Evolutionary conservation across 2,888 invertebrate species (phyloP).

Genomic region (Nymphalis urticae): DNA sequence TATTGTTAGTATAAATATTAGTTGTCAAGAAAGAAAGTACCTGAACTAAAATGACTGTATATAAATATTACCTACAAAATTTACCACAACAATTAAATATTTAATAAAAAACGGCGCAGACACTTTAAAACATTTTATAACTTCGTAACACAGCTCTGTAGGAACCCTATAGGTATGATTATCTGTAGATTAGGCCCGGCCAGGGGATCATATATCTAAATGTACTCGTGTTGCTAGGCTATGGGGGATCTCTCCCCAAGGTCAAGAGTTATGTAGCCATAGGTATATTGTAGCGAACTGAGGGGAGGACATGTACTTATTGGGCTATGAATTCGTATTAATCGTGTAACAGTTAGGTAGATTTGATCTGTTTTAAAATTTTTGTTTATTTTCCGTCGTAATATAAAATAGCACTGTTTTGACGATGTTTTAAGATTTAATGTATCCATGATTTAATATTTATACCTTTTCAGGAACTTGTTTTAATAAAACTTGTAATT

Average conservation of each 20-base stretch:
- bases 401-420: too few species aligned
- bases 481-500: too few species aligned
- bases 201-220: constrained; percentile 75
- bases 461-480: too few species aligned
- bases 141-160: constrained; percentile 58
- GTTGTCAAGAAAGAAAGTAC: too few species aligned
- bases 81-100: background rate
- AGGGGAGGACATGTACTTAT: constrained; percentile 52
- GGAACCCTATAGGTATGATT: constrained; percentile 73
- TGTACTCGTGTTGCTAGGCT: constrained; percentile 74
- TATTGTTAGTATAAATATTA: too few species aligned
- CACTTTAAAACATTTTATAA: constrained; percentile 49
- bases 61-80: background rate
- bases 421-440: too few species aligned
- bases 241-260: constrained; percentile 73
- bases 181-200: constrained; percentile 67
- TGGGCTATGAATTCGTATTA: constrained; percentile 38
- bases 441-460: too few species aligned
- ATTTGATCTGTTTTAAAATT: constrained; percentile 28
- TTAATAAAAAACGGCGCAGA: constrained; percentile 25
- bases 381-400: background rate
- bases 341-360: constrained; percentile 35
- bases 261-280: constrained; percentile 70
- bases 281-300: constrained; percentile 55
- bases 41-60: too few species aligned